phyloP scores from a whole-genome alignment of 2,797 vertebrate species.

The Chlorospingus semifuscus region DNA sequence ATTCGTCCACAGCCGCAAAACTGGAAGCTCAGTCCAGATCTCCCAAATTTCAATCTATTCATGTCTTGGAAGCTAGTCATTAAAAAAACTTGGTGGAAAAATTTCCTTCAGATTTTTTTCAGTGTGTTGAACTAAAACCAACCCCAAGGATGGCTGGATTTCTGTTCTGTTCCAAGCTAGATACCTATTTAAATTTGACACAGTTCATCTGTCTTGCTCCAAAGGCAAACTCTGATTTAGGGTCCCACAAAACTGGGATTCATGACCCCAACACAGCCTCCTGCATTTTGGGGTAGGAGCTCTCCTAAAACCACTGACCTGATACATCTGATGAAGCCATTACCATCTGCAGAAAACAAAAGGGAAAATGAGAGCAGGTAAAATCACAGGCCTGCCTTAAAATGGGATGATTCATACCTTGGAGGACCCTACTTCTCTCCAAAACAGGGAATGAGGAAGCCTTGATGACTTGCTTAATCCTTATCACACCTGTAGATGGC shows the following conservation, averaged over 20 bases:
- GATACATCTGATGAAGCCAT: neutral
- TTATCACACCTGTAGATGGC: neutral
- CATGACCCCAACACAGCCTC: neutral
- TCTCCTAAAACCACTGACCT: neutral
- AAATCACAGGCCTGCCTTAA: neutral
- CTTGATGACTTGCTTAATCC: neutral
- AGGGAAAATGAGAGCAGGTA: neutral
- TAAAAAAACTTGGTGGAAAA: neutral
- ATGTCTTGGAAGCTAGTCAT: neutral
- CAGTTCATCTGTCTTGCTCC: neutral
- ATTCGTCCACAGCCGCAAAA: neutral
- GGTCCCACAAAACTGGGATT: neutral
- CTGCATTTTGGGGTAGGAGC: neutral
- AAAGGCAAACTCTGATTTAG: neutral
- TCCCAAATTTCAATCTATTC: neutral
- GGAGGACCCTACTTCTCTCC: neutral
- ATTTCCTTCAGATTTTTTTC: neutral
- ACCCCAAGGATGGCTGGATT: neutral
- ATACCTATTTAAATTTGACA: neutral
- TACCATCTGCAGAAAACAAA: neutral
- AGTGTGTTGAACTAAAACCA: neutral
- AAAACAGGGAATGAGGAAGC: neutral
- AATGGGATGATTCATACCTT: neutral
- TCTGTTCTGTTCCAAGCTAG: neutral
- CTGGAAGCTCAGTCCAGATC: neutral